Percentiles rank a stretch among this genome's conserved stretches.
phyloP scores from a whole-genome alignment of 1,140 invertebrate species.

The Drosophila bifasciata region DNA sequence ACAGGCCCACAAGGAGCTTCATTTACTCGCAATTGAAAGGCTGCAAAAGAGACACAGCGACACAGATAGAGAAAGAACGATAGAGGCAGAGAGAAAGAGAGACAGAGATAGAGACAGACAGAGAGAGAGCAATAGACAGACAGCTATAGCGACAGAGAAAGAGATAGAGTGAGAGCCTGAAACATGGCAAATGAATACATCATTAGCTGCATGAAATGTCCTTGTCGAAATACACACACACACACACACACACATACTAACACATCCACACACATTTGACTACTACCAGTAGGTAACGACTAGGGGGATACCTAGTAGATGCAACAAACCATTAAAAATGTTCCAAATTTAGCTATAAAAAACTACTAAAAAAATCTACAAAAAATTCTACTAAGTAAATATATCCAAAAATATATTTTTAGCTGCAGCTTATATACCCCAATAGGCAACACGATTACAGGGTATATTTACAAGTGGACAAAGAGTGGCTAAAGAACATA shows the following conservation, averaged over 20 bases:
- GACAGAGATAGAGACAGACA: not conserved
- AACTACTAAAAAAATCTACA: no score
- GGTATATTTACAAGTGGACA: conserved; percentile 54
- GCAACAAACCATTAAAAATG: no score
- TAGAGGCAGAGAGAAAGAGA: not conserved
- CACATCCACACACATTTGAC: not conserved
- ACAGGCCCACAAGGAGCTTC: conserved; percentile 66
- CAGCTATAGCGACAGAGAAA: no score
- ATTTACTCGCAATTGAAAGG: conserved; percentile 70
- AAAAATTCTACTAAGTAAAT: no score
- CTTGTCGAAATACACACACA: conserved; percentile 29
- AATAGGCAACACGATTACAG: conserved; percentile 6
- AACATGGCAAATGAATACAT: conserved; percentile 71
- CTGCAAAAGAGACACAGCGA: conserved; percentile 39
- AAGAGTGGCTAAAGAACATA: conserved; percentile 52
- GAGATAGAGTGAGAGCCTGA: conserved; percentile 9
- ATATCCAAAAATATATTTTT: no score
- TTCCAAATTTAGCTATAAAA: no score
- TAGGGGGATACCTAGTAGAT: no score
- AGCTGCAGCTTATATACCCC: no score
- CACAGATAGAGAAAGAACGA: conserved; percentile 3
- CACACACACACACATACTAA: conserved; percentile 18
- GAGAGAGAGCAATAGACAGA: conserved; percentile 4
- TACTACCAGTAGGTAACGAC: no score
- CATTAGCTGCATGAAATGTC: conserved; percentile 78